Conservation (phyloP, 2,888 invertebrate species). For the Pyrrhosoma nymphula region DNA sequence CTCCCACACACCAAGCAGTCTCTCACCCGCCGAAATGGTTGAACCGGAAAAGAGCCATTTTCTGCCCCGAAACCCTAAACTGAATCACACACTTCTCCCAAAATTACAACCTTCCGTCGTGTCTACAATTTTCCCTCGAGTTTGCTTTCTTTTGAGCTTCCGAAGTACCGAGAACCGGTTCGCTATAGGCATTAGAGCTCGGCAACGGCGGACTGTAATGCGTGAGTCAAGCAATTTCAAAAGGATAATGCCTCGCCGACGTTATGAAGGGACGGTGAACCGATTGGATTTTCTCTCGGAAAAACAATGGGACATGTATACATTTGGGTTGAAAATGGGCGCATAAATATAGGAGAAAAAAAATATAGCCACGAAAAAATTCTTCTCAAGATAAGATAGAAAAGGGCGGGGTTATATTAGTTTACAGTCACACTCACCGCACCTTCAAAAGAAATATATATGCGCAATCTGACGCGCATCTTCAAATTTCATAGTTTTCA, state of each 20-base stretch:
- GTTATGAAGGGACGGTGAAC: neutral
- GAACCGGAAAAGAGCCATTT: constrained; percentile 18
- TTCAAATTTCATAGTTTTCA: too few relatives aligned
- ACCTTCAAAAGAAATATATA: neutral
- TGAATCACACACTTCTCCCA: constrained; percentile 1
- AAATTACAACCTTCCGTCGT: neutral
- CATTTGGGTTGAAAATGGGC: neutral
- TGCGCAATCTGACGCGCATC: too few relatives aligned
- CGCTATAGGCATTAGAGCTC: neutral
- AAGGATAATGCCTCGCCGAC: neutral
- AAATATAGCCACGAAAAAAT: neutral
- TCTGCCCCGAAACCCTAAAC: neutral
- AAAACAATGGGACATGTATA: neutral
- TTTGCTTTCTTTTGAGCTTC: neutral
- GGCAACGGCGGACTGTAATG: neutral
- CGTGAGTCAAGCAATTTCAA: constrained; percentile 2
- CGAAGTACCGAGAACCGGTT: neutral
- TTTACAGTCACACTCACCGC: neutral
- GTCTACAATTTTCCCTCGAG: neutral
- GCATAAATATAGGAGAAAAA: neutral
- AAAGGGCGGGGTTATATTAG: neutral
- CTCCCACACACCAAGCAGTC: neutral
- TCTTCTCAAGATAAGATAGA: neutral
- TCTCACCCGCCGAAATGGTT: neutral
- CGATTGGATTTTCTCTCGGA: neutral